Evolutionary conservation across 2,797 vertebrate species (phyloP), one percentile per base, ranked within the genome.

Genomic region (Lemur catta): DNA sequence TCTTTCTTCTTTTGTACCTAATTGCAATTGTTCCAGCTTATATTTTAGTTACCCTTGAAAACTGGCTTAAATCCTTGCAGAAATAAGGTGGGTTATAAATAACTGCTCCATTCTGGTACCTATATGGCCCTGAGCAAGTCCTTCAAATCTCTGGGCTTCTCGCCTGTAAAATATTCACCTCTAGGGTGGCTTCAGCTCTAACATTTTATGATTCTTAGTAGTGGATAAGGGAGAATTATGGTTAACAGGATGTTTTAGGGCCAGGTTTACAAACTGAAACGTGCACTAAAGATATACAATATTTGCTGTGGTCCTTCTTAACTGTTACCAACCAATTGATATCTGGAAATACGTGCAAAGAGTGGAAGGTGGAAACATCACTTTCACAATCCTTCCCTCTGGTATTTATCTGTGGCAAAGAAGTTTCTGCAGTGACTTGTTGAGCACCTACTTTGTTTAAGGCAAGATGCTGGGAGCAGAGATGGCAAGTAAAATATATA

Each of bases 1-100:
- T 52, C 46, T 92, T 79, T 76, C 57, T 96, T 78, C 59, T 89
- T 85, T 95, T 93, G 46, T 67, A 91, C n/a, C 59, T 89, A 38
- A n/a, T 78, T 75, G 10, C 88, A 69, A 92, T 92, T 85, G 76
- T 84, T 22, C 61, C 81, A 11, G 20, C 43, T 84, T 90, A 24
- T 74, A 6, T 81, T 88, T 93, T 87, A 81, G 46, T 72, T 90
- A 91, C 26, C 38, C 67, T 97, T 82, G 20, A 75, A 95, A 74
- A n/a, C 22, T 38, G 52, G 26, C 38, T n/a, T 63, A 72, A 87
- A 78, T 76, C 11, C 8, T 90, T 96, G 8, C 59, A 86, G 88
- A 48, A 97, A 92, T 69, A 59, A 93, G 17, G 33, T 55, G 38
- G 9, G 2, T 79, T 94, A 28, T 71, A 86, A 84, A 87, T 72